Evolutionary conservation across 2,113 vertebrate genomes (phyloP).

Genomic region (Ictalurus punctatus): DNA sequence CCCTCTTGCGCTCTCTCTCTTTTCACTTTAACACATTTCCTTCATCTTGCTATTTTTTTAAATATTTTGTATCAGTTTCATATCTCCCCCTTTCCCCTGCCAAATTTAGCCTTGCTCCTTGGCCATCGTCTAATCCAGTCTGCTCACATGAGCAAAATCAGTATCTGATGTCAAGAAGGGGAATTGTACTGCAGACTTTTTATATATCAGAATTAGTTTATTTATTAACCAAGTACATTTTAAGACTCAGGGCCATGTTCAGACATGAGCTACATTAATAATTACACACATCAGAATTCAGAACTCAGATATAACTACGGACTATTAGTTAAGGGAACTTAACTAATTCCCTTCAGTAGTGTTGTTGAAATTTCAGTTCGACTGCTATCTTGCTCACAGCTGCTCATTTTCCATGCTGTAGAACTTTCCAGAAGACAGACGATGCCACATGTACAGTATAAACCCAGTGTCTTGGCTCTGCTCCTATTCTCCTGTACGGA

Average conservation of each 20-base stretch:
- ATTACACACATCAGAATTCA: neutral
- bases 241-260: neutral
- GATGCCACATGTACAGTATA: constrained; percentile 43
- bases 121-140: constrained; percentile 36
- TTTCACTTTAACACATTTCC: neutral
- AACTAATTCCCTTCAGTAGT: no score
- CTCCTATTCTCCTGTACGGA: constrained; percentile 39
- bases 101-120: constrained; percentile 27
- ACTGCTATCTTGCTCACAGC: neutral
- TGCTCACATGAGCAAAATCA: constrained; percentile 17
- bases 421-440: constrained; percentile 1
- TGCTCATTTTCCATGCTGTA: neutral
- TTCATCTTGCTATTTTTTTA: neutral
- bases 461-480: constrained; percentile 6
- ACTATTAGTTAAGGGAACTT: neutral
- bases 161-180: neutral
- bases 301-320: neutral
- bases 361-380: neutral
- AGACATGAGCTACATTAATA: neutral
- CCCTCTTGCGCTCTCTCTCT: neutral
- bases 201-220: neutral
- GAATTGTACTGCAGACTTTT: neutral
- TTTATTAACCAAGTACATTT: neutral
- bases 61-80: neutral
- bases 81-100: neutral